These are phyloP conservation scores for Drosophila leontia DNA, from an alignment of 1,140 invertebrate species.

Conservation along the genomic window DNA sequence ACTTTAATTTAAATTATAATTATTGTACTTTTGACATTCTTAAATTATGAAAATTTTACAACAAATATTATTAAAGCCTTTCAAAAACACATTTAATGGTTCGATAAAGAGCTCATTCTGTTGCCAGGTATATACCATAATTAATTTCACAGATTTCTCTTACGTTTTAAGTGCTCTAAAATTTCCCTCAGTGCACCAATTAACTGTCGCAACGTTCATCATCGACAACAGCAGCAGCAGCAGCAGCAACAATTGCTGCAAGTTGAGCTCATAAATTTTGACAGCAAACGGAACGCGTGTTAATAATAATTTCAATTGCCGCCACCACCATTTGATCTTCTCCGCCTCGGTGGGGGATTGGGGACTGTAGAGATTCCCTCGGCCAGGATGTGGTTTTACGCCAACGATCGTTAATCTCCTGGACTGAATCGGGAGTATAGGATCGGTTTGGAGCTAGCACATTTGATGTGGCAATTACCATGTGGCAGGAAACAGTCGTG, in stretches of 20 bases:
- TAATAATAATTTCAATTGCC: constrained; percentile 65
- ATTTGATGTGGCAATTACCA: constrained; percentile 77
- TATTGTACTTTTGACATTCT: background rate
- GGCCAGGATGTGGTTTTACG: constrained; percentile 69
- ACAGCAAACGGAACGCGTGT: constrained; percentile 73
- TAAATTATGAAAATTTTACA: too few species aligned
- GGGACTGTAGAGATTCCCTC: constrained; percentile 7
- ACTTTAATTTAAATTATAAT: background rate
- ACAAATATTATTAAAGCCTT: too few species aligned
- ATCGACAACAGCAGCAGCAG: constrained; percentile 25
- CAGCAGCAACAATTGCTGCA: constrained; percentile 61
- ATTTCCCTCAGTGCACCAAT: constrained; percentile 35
- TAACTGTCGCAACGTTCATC: constrained; percentile 42
- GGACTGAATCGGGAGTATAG: constrained; percentile 1
- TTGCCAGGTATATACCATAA: too few species aligned
- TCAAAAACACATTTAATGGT: background rate
- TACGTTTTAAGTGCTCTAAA: background rate
- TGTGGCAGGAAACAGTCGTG: constrained; percentile 68
- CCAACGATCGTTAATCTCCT: constrained; percentile 66
- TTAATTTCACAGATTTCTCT: background rate
- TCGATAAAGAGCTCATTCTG: background rate
- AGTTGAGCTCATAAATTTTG: constrained; percentile 76
- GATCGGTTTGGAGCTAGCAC: constrained; percentile 26
- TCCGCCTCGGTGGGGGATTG: constrained; percentile 17
- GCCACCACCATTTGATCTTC: constrained; percentile 52